Evolutionary conservation across 92 coral and sea anemone species (phyloP).

Genomic region (Porites lobata): DNA sequence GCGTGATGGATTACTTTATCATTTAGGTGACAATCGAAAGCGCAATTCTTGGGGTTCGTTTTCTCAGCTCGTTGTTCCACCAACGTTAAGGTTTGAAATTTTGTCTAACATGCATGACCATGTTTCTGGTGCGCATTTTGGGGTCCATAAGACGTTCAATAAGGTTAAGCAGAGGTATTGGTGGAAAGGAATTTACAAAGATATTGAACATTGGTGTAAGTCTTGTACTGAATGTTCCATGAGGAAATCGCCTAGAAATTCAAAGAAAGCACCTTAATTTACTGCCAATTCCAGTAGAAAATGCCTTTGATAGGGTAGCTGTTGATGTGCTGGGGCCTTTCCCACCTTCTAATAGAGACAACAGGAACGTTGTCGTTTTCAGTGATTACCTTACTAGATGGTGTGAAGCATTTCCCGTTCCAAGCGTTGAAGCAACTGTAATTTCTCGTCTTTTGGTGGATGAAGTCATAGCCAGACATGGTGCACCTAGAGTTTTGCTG

Average conservation of each 20-base stretch:
- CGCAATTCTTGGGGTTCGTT: constrained; percentile 9
- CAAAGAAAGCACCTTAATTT: no score
- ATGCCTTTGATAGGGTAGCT: background rate
- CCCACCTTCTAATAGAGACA: constrained; percentile 12
- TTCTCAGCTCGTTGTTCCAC: constrained; percentile 57
- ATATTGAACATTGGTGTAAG: background rate
- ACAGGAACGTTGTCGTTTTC: constrained; percentile 46
- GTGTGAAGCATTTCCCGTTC: constrained; percentile 69
- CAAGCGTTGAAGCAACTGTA: constrained; percentile 20
- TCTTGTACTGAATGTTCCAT: no score
- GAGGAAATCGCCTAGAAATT: no score
- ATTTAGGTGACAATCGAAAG: constrained; percentile 8
- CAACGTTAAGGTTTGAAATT: constrained; percentile 27
- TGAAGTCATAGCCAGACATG: no score
- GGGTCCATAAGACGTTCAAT: constrained; percentile 60
- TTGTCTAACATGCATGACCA: constrained; percentile 44
- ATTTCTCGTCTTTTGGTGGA: no score
- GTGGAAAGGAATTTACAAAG: constrained; percentile 68
- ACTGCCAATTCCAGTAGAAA: no score
- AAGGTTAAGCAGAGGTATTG: constrained; percentile 55
- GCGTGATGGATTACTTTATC: constrained; percentile 45
- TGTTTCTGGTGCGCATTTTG: constrained; percentile 60
- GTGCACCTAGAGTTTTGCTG: no score
- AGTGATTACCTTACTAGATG: constrained; percentile 71
- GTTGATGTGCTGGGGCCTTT: constrained; percentile 49